A percentile compares a stretch with the other conserved stretches of the same genome.
Evolutionary conservation across 1,140 invertebrate species (phyloP).

Genomic region (Cataglyphis hispanica): DNA sequence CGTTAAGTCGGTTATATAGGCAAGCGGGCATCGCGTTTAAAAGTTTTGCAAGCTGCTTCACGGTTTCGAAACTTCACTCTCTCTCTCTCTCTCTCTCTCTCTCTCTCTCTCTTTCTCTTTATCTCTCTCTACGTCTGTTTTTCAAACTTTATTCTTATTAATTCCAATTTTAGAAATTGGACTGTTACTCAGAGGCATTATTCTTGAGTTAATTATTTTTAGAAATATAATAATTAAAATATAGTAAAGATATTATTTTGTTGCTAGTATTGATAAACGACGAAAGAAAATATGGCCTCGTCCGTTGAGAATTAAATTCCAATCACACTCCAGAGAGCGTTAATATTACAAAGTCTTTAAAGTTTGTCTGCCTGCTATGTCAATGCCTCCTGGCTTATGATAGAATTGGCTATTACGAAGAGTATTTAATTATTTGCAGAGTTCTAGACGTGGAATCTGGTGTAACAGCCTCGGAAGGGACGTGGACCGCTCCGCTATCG

Average conservation of each 20-base stretch:
- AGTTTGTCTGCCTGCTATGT: neutral
- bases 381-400: neutral
- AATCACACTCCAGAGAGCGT: neutral
- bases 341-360: conserved; percentile 25
- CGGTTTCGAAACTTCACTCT: conserved; percentile 9
- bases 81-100: neutral
- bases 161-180: conserved; percentile 10
- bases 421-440: conserved; percentile 73
- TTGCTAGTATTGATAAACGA: neutral
- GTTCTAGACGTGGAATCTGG: conserved; percentile 73
- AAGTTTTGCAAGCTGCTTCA: conserved; percentile 26
- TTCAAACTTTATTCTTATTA: neutral
- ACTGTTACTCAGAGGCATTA: neutral
- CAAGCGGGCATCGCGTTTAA: neutral
- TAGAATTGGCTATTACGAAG: conserved; percentile 25
- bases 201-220: neutral
- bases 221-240: conserved; percentile 2
- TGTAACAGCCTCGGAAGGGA: conserved; percentile 75
- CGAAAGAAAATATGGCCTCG: neutral
- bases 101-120: neutral
- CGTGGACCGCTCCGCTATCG: conserved; percentile 82
- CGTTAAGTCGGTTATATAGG: conserved; percentile 14
- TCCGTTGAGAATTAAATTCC: neutral
- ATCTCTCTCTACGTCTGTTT: neutral
- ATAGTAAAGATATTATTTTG: neutral